Conservation (phyloP, 2,797 vertebrate species). For the Luscinia megarhynchos region DNA sequence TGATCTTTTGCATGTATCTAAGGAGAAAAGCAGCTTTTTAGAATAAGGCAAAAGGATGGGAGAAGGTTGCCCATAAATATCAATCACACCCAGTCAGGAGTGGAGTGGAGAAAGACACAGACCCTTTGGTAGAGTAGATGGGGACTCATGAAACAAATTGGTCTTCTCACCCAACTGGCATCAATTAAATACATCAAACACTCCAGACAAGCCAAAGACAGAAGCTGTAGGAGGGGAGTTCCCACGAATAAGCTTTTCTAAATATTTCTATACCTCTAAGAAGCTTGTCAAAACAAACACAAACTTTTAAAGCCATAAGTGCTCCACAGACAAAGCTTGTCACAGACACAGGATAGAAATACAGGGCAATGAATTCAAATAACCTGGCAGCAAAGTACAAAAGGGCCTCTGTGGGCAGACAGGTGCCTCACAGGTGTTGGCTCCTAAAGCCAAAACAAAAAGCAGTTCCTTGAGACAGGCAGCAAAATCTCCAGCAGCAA, state of each 20-base stretch:
- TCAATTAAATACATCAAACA: neutral
- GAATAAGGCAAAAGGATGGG: neutral
- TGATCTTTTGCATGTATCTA: neutral
- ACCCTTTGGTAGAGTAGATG: neutral
- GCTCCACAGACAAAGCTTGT: neutral
- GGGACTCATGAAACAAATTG: neutral
- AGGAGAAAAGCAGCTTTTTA: neutral
- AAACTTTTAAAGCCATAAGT: neutral
- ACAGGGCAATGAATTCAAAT: neutral
- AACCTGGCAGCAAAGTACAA: neutral
- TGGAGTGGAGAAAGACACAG: neutral
- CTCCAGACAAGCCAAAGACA: neutral
- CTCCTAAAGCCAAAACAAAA: neutral
- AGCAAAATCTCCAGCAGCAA: neutral
- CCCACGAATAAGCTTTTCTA: neutral
- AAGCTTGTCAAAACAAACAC: neutral
- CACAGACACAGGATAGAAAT: neutral
- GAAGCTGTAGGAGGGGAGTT: neutral
- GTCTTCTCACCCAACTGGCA: neutral
- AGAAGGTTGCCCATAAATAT: neutral
- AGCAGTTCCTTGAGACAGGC: slow-evolving; percentile 3
- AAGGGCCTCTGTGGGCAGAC: neutral
- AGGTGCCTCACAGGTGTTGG: neutral
- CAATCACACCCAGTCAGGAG: neutral
- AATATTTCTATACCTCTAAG: neutral